Conservation (phyloP, 2,113 vertebrate genomes). For the Dasyurus viverrinus region DNA sequence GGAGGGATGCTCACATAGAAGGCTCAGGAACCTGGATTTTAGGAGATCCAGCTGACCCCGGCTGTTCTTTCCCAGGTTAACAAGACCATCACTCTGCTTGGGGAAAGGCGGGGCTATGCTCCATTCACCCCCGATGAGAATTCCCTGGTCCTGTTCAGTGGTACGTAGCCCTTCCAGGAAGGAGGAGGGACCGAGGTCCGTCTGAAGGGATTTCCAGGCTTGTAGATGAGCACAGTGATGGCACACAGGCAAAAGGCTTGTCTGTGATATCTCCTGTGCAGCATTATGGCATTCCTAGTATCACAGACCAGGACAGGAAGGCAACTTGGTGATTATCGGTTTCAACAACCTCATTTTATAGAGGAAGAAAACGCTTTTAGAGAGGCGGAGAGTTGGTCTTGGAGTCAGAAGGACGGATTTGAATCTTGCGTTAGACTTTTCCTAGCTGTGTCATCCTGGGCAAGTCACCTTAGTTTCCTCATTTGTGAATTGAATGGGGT, state of each 20-base stretch:
- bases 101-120: constrained; percentile 81
- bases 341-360: not conserved
- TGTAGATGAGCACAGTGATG: not conserved
- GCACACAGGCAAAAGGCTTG: not conserved
- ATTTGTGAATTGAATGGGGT: not conserved
- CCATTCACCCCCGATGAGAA: constrained; percentile 83
- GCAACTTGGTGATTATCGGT: not conserved
- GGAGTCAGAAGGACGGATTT: not conserved
- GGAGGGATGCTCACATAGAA: not conserved
- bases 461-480: not conserved
- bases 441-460: not conserved
- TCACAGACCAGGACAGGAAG: not conserved
- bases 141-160: constrained; percentile 79
- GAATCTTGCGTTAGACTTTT: not conserved
- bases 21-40: not conserved
- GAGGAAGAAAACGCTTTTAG: not conserved
- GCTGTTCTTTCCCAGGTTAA: constrained; percentile 56
- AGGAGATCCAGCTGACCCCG: not conserved
- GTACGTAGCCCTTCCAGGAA: constrained; percentile 55
- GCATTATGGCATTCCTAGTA: not conserved
- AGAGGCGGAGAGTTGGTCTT: not conserved
- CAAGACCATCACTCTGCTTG: constrained; percentile 28
- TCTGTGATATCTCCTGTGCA: not conserved
- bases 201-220: not conserved
- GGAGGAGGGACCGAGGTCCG: not conserved